Percentiles rank a stretch among this genome's conserved stretches.
Conservation (phyloP, 2,113 vertebrate species). For the Cochlearius cochlearius region DNA sequence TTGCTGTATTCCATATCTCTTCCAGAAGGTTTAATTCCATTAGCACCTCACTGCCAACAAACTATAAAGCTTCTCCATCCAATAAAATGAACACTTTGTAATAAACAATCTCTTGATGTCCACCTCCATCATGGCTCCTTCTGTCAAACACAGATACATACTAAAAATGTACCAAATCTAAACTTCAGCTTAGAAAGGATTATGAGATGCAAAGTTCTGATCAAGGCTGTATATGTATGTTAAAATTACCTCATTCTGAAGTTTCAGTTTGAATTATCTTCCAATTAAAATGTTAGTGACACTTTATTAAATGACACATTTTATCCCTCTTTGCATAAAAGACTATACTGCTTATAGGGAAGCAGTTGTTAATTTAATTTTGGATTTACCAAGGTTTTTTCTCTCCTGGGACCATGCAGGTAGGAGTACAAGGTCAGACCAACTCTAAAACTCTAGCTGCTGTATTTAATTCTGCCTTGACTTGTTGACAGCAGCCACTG, state of each 20-base stretch:
- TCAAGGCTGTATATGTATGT: background rate
- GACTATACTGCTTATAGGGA: background rate
- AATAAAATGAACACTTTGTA: background rate
- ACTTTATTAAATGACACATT: background rate
- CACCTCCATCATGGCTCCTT: background rate
- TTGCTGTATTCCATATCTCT: background rate
- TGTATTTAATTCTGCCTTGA: background rate
- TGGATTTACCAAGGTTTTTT: background rate
- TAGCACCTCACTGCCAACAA: background rate
- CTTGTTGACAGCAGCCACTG: conserved; percentile 11
- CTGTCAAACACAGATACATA: background rate
- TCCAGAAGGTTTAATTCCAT: background rate
- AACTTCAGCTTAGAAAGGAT: background rate
- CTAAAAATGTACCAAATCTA: background rate
- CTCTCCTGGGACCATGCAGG: background rate
- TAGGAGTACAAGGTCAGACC: conserved; percentile 6
- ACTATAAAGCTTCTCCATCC: background rate
- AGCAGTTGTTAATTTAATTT: background rate
- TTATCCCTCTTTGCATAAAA: background rate
- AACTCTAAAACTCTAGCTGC: background rate
- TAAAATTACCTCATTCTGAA: background rate
- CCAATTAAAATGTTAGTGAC: background rate
- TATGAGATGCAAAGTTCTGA: background rate
- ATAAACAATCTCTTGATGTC: background rate
- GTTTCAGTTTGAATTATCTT: background rate